Percentiles rank a stretch among this genome's conserved stretches.
Conservation (phyloP, 2,888 invertebrate genomes). For the Latrodectus elegans region DNA sequence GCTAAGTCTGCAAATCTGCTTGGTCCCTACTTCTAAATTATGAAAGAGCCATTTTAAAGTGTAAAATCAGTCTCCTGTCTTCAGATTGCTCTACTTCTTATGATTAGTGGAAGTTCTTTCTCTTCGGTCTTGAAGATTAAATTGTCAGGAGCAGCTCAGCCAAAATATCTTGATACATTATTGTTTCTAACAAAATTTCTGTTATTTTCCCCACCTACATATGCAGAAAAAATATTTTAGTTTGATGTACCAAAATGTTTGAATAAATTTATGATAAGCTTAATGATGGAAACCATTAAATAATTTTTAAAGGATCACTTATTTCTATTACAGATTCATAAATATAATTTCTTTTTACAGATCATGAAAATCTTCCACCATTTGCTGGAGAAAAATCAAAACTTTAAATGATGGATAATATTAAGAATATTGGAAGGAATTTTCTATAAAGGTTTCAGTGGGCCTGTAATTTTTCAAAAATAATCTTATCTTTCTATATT, state of each 20-base stretch:
- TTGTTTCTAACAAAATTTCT: too few species aligned
- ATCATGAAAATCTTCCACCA: slow-evolving; percentile 56
- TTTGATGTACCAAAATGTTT: not conserved
- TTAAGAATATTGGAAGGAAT: not conserved
- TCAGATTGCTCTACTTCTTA: too few species aligned
- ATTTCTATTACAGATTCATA: not conserved
- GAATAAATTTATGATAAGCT: not conserved
- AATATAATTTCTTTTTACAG: slow-evolving; percentile 31
- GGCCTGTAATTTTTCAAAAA: too few species aligned
- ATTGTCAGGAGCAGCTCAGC: too few species aligned
- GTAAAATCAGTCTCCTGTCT: too few species aligned
- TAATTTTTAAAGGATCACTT: not conserved
- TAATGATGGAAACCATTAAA: not conserved
- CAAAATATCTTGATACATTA: not conserved
- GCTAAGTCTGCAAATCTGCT: too few species aligned
- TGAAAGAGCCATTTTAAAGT: too few species aligned
- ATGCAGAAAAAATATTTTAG: not conserved
- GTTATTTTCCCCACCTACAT: not conserved
- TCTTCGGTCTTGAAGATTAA: too few species aligned
- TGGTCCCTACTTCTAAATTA: too few species aligned
- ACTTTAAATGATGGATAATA: not conserved
- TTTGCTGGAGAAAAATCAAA: slow-evolving; percentile 2
- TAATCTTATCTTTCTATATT: too few species aligned
- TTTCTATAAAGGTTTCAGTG: too few species aligned
- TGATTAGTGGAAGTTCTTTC: too few species aligned